Evolutionary conservation across 64 coral and sea anemone species (phyloP).

Genomic region (Trachythela sp.): DNA sequence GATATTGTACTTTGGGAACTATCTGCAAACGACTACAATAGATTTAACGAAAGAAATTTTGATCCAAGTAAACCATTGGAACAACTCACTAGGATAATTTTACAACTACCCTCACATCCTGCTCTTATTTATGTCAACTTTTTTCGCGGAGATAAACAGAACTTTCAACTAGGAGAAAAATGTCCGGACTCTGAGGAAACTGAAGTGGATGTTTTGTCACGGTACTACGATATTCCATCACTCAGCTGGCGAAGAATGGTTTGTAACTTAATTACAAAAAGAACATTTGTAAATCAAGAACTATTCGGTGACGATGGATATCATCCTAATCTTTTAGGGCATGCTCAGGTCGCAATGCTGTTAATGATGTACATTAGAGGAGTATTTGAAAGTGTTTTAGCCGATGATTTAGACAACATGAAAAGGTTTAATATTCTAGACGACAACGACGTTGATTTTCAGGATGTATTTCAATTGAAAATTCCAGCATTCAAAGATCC

Average conservation of each 20-base stretch:
- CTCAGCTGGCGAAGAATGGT: constrained; percentile 76
- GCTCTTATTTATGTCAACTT: constrained; percentile 82
- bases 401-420: constrained; percentile 39
- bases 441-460: not conserved
- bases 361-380: constrained; percentile 81
- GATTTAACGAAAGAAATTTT: constrained; percentile 67
- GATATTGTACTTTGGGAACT: constrained; percentile 91
- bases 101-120: constrained; percentile 67
- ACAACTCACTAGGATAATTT: constrained; percentile 69
- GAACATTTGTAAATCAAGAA: constrained; percentile 18
- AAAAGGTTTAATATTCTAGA: not conserved
- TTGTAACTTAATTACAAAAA: constrained; percentile 61
- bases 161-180: constrained; percentile 53
- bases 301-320: constrained; percentile 87
- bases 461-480: constrained; percentile 3
- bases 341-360: constrained; percentile 76
- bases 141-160: constrained; percentile 82
- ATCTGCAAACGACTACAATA: constrained; percentile 89
- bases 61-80: constrained; percentile 77
- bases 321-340: constrained; percentile 84
- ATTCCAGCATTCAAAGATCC: constrained; percentile 66
- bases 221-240: constrained; percentile 84
- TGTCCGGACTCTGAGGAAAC: constrained; percentile 94
- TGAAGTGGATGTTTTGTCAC: constrained; percentile 60
- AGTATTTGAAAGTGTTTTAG: constrained; percentile 72